Conservation (phyloP, 2,113 vertebrate species). For the Apteryx owenii region DNA sequence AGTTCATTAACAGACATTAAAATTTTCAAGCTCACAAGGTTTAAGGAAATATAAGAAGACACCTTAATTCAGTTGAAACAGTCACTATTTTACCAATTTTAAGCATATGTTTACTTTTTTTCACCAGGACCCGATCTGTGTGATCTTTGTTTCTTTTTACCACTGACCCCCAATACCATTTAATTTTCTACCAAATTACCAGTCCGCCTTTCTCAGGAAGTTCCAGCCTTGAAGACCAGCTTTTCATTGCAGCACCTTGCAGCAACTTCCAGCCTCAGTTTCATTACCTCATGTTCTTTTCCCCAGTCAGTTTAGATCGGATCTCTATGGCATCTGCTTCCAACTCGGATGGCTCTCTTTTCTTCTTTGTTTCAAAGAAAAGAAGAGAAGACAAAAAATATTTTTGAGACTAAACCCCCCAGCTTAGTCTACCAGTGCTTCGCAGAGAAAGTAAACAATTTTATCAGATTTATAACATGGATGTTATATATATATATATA, state of each 20-base stretch:
- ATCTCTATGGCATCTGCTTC: background rate
- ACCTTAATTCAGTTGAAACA: background rate
- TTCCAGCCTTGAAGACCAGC: background rate
- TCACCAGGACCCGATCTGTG: background rate
- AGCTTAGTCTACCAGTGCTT: background rate
- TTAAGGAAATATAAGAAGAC: background rate
- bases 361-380: background rate
- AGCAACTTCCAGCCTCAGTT: background rate
- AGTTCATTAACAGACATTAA: background rate
- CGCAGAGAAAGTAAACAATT: background rate
- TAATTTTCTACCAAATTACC: background rate
- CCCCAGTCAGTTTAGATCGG: background rate
- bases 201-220: background rate
- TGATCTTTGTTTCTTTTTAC: background rate
- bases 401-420: accelerated
- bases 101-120: background rate
- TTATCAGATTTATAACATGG: background rate
- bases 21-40: background rate
- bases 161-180: background rate
- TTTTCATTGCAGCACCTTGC: background rate
- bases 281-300: background rate
- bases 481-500: too few species aligned
- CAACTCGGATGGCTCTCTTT: background rate
- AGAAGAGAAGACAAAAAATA: background rate
- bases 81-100: background rate